Conservation (phyloP, 1,140 invertebrate species). For the Argopecten irradians region DNA sequence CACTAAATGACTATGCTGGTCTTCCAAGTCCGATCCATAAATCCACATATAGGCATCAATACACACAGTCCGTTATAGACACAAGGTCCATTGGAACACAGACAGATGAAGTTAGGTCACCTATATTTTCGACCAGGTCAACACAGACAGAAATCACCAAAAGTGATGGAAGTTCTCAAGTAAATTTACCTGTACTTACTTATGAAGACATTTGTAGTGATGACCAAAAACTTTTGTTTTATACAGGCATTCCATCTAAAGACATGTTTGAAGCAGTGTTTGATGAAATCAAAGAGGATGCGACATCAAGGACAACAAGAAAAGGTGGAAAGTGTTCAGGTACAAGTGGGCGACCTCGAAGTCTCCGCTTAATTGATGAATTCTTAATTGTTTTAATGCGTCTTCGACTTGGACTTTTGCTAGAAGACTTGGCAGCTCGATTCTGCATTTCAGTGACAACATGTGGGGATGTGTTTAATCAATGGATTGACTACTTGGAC, state of each 20-base stretch:
- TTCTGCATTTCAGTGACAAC: too few relatives aligned
- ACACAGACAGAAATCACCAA: background rate
- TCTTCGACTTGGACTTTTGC: conserved; percentile 37
- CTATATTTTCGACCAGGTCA: background rate
- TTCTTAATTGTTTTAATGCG: conserved; percentile 45
- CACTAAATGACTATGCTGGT: too few relatives aligned
- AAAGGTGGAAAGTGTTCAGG: too few relatives aligned
- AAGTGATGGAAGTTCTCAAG: background rate
- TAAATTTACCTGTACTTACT: conserved; percentile 32
- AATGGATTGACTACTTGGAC: conserved; percentile 33
- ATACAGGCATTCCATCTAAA: conserved; percentile 46
- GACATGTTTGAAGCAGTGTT: conserved; percentile 44
- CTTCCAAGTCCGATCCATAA: too few relatives aligned
- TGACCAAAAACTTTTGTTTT: conserved; percentile 42
- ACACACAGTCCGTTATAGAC: background rate
- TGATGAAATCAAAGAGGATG: conserved; percentile 39
- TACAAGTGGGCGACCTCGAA: conserved; percentile 13
- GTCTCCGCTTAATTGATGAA: conserved; percentile 33
- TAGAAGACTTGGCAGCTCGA: conserved; percentile 42
- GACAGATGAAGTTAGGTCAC: background rate
- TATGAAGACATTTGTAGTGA: conserved; percentile 44
- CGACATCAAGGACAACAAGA: background rate
- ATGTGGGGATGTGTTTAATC: too few relatives aligned
- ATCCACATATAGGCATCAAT: too few relatives aligned
- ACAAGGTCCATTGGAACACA: background rate